A percentile compares a stretch with the other conserved stretches of the same genome.
phyloP scores from a whole-genome alignment of 2,797 vertebrate genomes.

The Arctocebus calabarensis region DNA sequence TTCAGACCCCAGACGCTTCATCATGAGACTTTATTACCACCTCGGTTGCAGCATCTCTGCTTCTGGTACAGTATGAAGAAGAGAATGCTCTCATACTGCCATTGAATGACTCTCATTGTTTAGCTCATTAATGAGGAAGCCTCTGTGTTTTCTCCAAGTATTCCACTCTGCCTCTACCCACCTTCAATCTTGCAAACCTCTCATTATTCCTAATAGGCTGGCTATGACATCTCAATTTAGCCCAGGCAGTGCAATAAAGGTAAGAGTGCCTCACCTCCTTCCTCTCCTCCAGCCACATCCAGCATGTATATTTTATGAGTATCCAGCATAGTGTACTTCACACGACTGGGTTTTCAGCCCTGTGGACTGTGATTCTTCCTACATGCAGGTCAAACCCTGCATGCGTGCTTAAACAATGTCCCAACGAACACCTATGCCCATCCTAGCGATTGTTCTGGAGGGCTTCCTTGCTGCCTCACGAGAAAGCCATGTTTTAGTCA shows the following conservation, averaged over 20 bases:
- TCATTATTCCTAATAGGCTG: not conserved
- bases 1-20: not conserved
- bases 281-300: not conserved
- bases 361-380: not conserved
- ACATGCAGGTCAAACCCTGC: not conserved
- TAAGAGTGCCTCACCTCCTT: not conserved
- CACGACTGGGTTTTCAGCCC: not conserved
- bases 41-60: not conserved
- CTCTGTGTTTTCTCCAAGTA: not conserved
- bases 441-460: not conserved
- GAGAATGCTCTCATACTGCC: not conserved
- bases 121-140: not conserved
- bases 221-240: not conserved
- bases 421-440: not conserved
- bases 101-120: not conserved
- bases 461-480: not conserved
- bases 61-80: not conserved
- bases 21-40: not conserved
- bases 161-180: not conserved
- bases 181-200: not conserved
- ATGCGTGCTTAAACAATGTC: not conserved
- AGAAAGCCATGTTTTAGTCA: slow-evolving; percentile 42
- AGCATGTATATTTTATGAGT: not conserved
- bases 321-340: not conserved
- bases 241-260: not conserved